Base-by-base conservation (phyloP, 2,113 vertebrate genomes). In the Silurus glanis region DNA sequence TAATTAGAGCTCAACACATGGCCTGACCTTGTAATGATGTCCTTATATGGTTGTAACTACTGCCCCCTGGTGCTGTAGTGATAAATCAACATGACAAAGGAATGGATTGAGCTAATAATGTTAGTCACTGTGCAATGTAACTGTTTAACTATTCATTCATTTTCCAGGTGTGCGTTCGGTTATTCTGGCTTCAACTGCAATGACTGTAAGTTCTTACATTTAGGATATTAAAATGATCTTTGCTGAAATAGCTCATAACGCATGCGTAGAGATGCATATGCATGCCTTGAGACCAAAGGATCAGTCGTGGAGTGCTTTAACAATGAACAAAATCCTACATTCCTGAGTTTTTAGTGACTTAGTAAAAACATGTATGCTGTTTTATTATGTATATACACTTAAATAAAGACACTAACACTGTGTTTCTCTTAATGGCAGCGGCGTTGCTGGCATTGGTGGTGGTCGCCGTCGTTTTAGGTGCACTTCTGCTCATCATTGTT, bases 171-270 rank as follows among this genome's bases (percentile, higher is more conserved):
- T 87, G 0, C 92, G 1, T 95, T 95, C 85, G 94, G 94, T 64
- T 94, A 93, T 1, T 82, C 90, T 21, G 95, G 95, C 69, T 94
- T 95, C 83, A 95, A 95, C 91, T 95, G 95, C 89, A 87, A 90
- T 19, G 94, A 95, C 86, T 93, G 95, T 95, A 89, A 94, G 95
- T 92, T 25, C 19, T 62, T 83, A 66, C 9, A 45, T 71, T 49
- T 45, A 79, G 9, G 13, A 37, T 25, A 37, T 71, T 28, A 9
- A 66, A 82, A 1, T 64, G 19, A 78, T 53, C 19, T 49, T 19
- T 72, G 17, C 5, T 55, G n/a, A n/a, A 13, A 51, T 51, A 23
- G 19, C 45, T 51, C 9, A 74, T 49, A 49, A 23, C 2, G 49
- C 8, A 17, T 49, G 9, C 21, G 16, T 28, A 28, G 25, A 2